Conservation (phyloP, 2,797 vertebrate genomes). For the Limnodromus scolopaceus region DNA sequence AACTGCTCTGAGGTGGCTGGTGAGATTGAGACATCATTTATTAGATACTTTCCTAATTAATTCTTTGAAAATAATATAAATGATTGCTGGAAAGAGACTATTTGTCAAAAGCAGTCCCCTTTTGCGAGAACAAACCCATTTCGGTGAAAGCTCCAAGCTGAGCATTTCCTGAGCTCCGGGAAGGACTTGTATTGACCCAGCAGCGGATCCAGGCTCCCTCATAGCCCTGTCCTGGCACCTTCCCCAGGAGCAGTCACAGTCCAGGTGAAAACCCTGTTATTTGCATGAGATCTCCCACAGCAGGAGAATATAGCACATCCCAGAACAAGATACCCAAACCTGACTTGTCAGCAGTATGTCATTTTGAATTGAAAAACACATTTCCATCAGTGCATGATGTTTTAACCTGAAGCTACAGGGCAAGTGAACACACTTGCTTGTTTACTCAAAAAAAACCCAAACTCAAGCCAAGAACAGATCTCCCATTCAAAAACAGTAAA, state of each 20-base stretch:
- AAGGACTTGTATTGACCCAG: background rate
- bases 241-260: accelerated
- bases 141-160: background rate
- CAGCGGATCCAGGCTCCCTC: background rate
- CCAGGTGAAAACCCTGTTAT: background rate
- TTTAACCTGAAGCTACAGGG: background rate
- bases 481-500: background rate
- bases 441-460: background rate
- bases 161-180: background rate
- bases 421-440: background rate
- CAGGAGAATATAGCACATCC: accelerated
- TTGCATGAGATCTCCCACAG: background rate
- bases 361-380: background rate
- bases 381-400: accelerated
- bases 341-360: accelerated
- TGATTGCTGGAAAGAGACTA: slow-evolving; percentile 10
- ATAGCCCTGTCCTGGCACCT: background rate
- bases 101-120: background rate
- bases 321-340: background rate
- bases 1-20: background rate
- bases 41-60: slow-evolving; percentile 18
- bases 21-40: background rate
- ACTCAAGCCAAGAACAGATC: background rate
- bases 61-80: background rate
- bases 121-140: background rate